Conservation (phyloP, 2,113 vertebrate species). For the Ia io region DNA sequence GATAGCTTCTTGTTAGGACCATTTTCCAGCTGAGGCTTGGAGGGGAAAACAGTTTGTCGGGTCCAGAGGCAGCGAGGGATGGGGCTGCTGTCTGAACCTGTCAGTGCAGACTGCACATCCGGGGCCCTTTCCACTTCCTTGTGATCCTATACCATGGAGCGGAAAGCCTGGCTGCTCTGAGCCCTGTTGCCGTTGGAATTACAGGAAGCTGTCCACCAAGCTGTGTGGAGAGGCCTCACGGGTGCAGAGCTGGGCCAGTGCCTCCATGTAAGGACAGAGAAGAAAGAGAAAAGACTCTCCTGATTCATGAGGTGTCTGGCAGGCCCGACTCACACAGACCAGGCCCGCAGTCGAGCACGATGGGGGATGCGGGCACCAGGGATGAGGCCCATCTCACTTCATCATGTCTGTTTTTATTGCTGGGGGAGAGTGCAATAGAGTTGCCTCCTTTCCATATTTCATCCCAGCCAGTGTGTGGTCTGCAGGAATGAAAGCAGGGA, state of each 20-base stretch:
- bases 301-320: not conserved
- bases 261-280: not conserved
- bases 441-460: not conserved
- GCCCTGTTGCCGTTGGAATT: not conserved
- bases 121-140: not conserved
- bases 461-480: constrained; percentile 49
- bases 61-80: not conserved
- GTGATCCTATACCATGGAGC: not conserved
- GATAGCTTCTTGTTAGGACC: not conserved
- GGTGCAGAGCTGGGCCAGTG: not conserved
- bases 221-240: not conserved
- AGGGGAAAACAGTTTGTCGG: not conserved
- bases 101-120: not conserved
- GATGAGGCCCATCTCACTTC: not conserved
- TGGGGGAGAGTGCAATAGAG: not conserved
- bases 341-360: not conserved
- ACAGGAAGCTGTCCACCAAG: not conserved
- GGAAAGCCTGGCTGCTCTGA: not conserved
- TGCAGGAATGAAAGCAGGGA: constrained; percentile 1
- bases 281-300: not conserved
- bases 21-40: not conserved
- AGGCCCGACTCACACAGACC: not conserved
- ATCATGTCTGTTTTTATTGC: constrained; percentile 46
- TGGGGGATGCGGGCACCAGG: not conserved
- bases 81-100: not conserved